Conservation (phyloP, 2,888 invertebrate species). For the Caenorhabditis macrosperma region DNA sequence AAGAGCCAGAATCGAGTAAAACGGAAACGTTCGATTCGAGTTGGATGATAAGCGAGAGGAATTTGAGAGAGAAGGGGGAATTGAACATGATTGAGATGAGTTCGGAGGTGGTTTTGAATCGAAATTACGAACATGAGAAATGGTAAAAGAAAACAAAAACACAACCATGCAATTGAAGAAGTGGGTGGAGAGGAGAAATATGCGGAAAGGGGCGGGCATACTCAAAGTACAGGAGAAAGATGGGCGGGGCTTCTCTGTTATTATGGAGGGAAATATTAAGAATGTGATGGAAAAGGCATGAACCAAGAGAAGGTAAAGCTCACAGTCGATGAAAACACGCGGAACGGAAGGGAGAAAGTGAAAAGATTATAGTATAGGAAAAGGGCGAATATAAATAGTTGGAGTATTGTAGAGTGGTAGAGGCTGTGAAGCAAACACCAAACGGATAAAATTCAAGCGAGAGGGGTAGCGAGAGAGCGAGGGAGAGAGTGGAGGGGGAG, state of each 20-base stretch:
- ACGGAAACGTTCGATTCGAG: slow-evolving; percentile 11
- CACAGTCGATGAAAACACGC: slow-evolving; percentile 41
- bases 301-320: slow-evolving; percentile 25
- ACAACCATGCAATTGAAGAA: slow-evolving; percentile 49
- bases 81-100: slow-evolving; percentile 20
- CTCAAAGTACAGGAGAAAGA: slow-evolving; percentile 7
- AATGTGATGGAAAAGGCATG: background rate
- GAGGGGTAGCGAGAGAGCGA: background rate
- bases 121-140: slow-evolving; percentile 19
- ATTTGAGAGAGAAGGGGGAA: background rate
- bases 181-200: slow-evolving; percentile 15
- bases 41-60: background rate
- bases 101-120: background rate
- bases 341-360: slow-evolving; percentile 9
- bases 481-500: background rate
- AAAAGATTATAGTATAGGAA: background rate
- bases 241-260: slow-evolving; percentile 19
- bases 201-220: slow-evolving; percentile 20
- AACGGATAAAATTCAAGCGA: slow-evolving; percentile 9
- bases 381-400: background rate
- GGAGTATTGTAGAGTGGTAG: background rate
- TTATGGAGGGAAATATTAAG: background rate
- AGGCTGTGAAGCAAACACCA: background rate
- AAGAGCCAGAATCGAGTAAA: background rate
- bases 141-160: slow-evolving; percentile 13